phyloP scores from a whole-genome alignment of 30 jellyfish, hydroid and myxozoan genomes.

The Sanderia malayensis region DNA sequence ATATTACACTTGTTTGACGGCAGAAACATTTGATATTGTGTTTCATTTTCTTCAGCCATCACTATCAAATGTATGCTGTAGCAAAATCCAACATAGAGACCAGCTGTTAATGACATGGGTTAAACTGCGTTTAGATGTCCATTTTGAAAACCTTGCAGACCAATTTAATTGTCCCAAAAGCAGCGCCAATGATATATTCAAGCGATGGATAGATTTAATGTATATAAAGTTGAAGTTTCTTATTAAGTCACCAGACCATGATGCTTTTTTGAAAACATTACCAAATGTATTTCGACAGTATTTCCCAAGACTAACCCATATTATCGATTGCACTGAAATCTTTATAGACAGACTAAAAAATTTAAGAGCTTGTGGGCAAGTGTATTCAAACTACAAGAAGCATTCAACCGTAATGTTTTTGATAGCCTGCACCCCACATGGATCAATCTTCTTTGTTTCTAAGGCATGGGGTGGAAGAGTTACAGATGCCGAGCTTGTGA shows the following conservation, averaged over 20 bases:
- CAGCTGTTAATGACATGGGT: slow-evolving; percentile 18
- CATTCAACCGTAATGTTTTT: slow-evolving; percentile 10
- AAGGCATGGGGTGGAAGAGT: slow-evolving; percentile 57
- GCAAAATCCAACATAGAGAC: background rate
- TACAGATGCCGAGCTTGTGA: slow-evolving; percentile 15
- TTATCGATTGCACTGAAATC: slow-evolving; percentile 44
- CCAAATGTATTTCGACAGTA: slow-evolving; percentile 38
- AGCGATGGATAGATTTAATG: slow-evolving; percentile 12
- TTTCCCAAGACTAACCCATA: slow-evolving; percentile 28
- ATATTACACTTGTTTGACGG: background rate
- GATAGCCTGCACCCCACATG: slow-evolving; percentile 44
- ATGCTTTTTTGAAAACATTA: slow-evolving; percentile 4
- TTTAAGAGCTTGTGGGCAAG: slow-evolving; percentile 29
- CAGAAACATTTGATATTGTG: background rate
- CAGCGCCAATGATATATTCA: background rate
- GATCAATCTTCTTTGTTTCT: slow-evolving; percentile 26
- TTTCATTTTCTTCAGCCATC: background rate
- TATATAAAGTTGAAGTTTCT: background rate
- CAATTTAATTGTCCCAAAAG: slow-evolving; percentile 23
- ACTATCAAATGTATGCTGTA: background rate
- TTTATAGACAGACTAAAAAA: slow-evolving; percentile 37
- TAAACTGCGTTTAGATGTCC: slow-evolving; percentile 10
- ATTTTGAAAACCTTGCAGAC: slow-evolving; percentile 32
- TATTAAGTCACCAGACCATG: slow-evolving; percentile 15
- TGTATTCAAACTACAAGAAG: slow-evolving; percentile 23